Conservation (phyloP, 2,888 invertebrate species). For the Chaitophorus viminalis region DNA sequence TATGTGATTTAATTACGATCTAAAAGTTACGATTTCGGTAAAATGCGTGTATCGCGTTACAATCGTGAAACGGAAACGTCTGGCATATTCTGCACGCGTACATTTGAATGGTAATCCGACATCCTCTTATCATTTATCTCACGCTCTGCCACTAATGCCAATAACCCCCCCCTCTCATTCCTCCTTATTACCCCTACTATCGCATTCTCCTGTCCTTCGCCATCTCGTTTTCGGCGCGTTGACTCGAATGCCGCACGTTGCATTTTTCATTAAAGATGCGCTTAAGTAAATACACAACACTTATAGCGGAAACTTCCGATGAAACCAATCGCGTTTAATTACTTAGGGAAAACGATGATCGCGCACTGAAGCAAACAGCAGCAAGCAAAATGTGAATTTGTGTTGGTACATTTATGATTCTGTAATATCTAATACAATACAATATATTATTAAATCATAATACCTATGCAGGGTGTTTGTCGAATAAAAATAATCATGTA, state of each 20-base stretch:
- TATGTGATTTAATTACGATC: background rate
- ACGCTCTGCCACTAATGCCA: background rate
- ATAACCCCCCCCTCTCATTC: no score
- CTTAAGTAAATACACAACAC: background rate
- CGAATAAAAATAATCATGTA: no score
- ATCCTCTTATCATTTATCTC: conserved; percentile 3
- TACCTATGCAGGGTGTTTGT: no score
- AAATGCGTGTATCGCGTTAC: background rate
- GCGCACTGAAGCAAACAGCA: no score
- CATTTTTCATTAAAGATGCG: background rate
- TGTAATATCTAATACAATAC: no score
- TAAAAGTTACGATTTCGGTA: background rate
- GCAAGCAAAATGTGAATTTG: no score
- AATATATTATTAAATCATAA: no score
- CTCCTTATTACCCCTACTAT: no score
- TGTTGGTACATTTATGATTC: no score
- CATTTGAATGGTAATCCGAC: conserved; percentile 6
- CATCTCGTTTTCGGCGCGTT: background rate
- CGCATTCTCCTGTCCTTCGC: background rate
- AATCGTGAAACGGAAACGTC: background rate
- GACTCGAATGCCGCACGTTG: background rate
- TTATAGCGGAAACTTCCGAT: background rate
- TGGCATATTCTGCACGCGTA: background rate
- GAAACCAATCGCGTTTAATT: conserved; percentile 22
- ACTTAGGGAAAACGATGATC: background rate